phyloP scores from a whole-genome alignment of 2,113 vertebrate genomes.

The Morone chrysops region DNA sequence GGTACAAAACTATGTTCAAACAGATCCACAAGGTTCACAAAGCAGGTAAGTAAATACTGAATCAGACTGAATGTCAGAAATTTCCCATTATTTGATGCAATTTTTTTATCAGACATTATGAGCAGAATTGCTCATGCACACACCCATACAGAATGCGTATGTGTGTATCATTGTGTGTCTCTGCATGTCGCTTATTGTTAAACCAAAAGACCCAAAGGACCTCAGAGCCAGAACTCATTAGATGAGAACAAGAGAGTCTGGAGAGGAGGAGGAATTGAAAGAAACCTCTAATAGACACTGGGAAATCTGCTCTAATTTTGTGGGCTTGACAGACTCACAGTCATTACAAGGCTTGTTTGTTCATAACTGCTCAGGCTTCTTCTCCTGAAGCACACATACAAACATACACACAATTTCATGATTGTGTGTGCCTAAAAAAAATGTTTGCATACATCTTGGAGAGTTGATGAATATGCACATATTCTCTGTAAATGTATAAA shows the following conservation, averaged over 20 bases:
- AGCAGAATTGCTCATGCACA: slow-evolving; percentile 22
- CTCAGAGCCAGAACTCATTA: slow-evolving; percentile 71
- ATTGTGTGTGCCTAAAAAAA: slow-evolving; percentile 3
- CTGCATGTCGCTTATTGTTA: slow-evolving; percentile 41
- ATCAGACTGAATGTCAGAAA: slow-evolving; percentile 17
- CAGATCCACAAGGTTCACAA: slow-evolving; percentile 99
- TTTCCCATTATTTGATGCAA: background rate
- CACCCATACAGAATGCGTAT: background rate
- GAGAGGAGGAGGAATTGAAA: slow-evolving; percentile 50
- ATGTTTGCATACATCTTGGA: slow-evolving; percentile 9
- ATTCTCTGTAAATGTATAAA: background rate
- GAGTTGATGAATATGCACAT: slow-evolving; percentile 6
- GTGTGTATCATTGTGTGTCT: slow-evolving; percentile 33
- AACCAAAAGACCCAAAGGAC: slow-evolving; percentile 50
- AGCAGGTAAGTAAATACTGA: slow-evolving; percentile 83
- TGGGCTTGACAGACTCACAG: slow-evolving; percentile 59
- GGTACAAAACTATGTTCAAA: slow-evolving; percentile 99
- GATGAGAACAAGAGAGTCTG: slow-evolving; percentile 42
- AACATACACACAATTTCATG: slow-evolving; percentile 7
- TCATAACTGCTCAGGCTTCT: slow-evolving; percentile 54
- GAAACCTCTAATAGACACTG: slow-evolving; percentile 68
- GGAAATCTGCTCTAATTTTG: slow-evolving; percentile 70
- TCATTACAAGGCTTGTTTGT: slow-evolving; percentile 73
- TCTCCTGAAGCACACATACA: slow-evolving; percentile 30
- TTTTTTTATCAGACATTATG: slow-evolving; percentile 11